Base-by-base conservation (phyloP, 2,797 vertebrate species). In the Clarias platycephalus region DNA sequence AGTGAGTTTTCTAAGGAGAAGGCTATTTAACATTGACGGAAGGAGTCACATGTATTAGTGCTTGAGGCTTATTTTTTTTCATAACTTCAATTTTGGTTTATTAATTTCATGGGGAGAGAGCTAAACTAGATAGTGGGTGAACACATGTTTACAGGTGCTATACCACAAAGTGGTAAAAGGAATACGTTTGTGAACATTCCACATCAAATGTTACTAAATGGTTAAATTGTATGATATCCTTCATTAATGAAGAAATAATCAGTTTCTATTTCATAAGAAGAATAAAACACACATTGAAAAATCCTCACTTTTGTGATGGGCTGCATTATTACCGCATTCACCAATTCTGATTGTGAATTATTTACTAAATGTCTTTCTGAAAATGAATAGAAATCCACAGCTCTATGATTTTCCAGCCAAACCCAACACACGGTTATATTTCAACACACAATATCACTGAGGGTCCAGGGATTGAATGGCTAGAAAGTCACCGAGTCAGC, bases 381-480 rank as follows among this genome's bases (percentile, higher is more conserved):
- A 72, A 80, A 22, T 12, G 12, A 24, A 22, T 24, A 64, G 70
- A 49, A 62, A 24, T 72, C 58, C 82, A 67, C 71, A 90, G 88
- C 87, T 89, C 87, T 86, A 83, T 83, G 3, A 10, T 57, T 89
- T 87, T 74, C 66, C 67, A 80, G 83, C 89, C 90, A 88, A 89
- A 90, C 20, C 70, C 83, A 86, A 84, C 87, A 87, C 64, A 86
- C 64, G 15, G 63, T 84, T 63, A 87, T 78, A 86, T 80, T 88
- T 84, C 49, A 87, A 53, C 84, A 87, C 12, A 34, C 49, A 83
- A 76, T 67, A 3, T 85, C 53, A 60, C 53, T 63, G 80, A 84
- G 71, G 49, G 49, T 31, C 20, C 57, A 74, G 60, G 76, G 31
- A 71, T 82, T 85, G 22, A 85, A 0, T 87, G 82, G 84, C 80